Evolutionary conservation across 1,140 invertebrate species (phyloP).

Genomic region (Temnothorax curvispinosus): DNA sequence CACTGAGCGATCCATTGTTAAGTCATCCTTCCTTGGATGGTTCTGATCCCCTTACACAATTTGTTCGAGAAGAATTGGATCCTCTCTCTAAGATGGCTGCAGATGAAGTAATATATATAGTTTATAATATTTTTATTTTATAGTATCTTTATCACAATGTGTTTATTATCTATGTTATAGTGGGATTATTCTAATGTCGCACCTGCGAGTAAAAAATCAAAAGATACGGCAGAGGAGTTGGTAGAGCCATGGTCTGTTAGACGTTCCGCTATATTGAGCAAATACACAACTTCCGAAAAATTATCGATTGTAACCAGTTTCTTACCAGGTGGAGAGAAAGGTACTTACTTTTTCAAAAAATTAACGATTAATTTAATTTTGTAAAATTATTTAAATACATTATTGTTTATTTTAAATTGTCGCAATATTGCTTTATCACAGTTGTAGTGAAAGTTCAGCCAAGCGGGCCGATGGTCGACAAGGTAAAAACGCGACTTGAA

Average conservation of each 20-base stretch:
- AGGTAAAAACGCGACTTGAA: constrained; percentile 95
- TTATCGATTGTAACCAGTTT: constrained; percentile 96
- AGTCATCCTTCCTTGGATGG: constrained; percentile 88
- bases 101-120: constrained; percentile 85
- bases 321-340: constrained; percentile 92
- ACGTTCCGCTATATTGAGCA: constrained; percentile 91
- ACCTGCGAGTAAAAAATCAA: constrained; percentile 83
- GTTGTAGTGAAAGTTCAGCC: constrained; percentile 92
- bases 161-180: constrained; percentile 73
- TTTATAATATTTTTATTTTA: constrained; percentile 22
- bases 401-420: neutral
- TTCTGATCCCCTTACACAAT: constrained; percentile 91
- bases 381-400: neutral
- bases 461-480: constrained; percentile 91
- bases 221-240: constrained; percentile 85
- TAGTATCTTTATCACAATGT: constrained; percentile 33
- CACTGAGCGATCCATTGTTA: constrained; percentile 84
- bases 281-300: constrained; percentile 97
- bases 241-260: constrained; percentile 92
- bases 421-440: constrained; percentile 74
- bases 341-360: constrained; percentile 82
- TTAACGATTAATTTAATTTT: neutral
- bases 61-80: constrained; percentile 89
- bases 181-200: constrained; percentile 84
- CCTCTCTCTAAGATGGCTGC: constrained; percentile 88